A percentile compares a stretch with the other conserved stretches of the same genome.
These are phyloP conservation scores for Orchesella flavescens DNA, from an alignment of 2,888 invertebrate species.

Conservation along the genomic window DNA sequence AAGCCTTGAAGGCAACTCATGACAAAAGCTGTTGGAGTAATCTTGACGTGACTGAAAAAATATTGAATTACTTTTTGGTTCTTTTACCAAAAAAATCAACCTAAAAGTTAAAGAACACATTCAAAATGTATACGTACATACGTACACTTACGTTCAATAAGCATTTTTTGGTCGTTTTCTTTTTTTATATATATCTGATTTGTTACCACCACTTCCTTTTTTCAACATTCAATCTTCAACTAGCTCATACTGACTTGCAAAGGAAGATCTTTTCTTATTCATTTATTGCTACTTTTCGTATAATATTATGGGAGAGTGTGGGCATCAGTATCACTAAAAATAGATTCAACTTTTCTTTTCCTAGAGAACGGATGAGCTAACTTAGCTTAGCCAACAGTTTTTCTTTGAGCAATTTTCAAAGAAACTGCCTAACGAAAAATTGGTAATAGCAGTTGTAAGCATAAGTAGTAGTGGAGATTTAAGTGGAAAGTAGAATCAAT, in stretches of 20 bases:
- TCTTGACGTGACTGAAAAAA: too few species aligned
- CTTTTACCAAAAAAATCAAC: too few species aligned
- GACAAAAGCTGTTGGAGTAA: neutral
- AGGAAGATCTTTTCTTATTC: slow-evolving; percentile 55
- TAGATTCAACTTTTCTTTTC: slow-evolving; percentile 51
- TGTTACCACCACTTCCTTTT: slow-evolving; percentile 26
- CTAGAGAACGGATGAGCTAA: slow-evolving; percentile 54
- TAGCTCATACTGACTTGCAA: slow-evolving; percentile 42
- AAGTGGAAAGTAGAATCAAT: slow-evolving; percentile 61
- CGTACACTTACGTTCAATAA: slow-evolving; percentile 29
- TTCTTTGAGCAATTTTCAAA: slow-evolving; percentile 59
- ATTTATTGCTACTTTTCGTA: slow-evolving; percentile 50
- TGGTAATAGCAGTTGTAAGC: slow-evolving; percentile 60
- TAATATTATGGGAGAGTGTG: slow-evolving; percentile 51
- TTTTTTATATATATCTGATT: slow-evolving; percentile 45
- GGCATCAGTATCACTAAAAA: slow-evolving; percentile 59
- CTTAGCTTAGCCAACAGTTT: slow-evolving; percentile 61
- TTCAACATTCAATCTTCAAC: slow-evolving; percentile 31
- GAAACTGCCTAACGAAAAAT: slow-evolving; percentile 59
- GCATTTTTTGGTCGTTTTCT: slow-evolving; percentile 10
- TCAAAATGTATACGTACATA: neutral
- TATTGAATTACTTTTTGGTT: too few species aligned
- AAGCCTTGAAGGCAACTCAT: slow-evolving; percentile 3
- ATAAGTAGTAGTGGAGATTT: slow-evolving; percentile 54
- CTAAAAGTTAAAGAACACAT: too few species aligned